Conservation (phyloP, 2,888 invertebrate genomes). For the Aleiodes alternator region DNA sequence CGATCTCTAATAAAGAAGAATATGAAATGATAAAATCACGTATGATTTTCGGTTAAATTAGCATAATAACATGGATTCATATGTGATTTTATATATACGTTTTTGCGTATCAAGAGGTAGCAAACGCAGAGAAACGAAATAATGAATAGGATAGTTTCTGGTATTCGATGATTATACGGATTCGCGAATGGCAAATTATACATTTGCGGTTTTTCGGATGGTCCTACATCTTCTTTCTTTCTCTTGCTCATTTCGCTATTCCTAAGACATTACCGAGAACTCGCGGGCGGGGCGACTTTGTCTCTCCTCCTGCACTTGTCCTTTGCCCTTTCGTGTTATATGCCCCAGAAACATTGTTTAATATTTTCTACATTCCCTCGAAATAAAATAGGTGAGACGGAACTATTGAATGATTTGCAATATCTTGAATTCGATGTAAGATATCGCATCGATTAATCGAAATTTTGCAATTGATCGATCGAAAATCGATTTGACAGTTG, state of each 20-base stretch:
- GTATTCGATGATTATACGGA: slow-evolving; percentile 75
- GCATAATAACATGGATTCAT: slow-evolving; percentile 74
- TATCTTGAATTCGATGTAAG: no score
- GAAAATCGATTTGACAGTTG: no score
- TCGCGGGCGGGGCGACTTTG: slow-evolving; percentile 60
- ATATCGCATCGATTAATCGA: no score
- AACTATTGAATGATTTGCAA: no score
- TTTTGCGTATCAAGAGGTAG: slow-evolving; percentile 62
- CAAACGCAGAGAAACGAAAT: slow-evolving; percentile 73
- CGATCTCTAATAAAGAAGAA: slow-evolving; percentile 15
- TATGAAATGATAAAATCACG: slow-evolving; percentile 23
- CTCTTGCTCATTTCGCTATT: slow-evolving; percentile 23
- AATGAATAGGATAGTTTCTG: slow-evolving; percentile 75
- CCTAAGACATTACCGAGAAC: slow-evolving; percentile 55
- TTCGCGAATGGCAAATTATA: slow-evolving; percentile 72
- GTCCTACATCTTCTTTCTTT: slow-evolving; percentile 9
- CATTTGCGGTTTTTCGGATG: slow-evolving; percentile 66
- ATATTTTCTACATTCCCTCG: no score
- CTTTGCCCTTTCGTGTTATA: not conserved
- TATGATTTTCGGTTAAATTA: slow-evolving; percentile 72
- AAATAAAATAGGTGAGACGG: no score
- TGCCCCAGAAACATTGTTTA: not conserved
- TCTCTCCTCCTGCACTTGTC: slow-evolving; percentile 34
- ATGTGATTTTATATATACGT: slow-evolving; percentile 62
- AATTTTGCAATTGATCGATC: no score